Evolutionary conservation across 2,797 vertebrate species (phyloP), one percentile per base, ranked within the genome.

Genomic region (Catostomus latipinnis): DNA sequence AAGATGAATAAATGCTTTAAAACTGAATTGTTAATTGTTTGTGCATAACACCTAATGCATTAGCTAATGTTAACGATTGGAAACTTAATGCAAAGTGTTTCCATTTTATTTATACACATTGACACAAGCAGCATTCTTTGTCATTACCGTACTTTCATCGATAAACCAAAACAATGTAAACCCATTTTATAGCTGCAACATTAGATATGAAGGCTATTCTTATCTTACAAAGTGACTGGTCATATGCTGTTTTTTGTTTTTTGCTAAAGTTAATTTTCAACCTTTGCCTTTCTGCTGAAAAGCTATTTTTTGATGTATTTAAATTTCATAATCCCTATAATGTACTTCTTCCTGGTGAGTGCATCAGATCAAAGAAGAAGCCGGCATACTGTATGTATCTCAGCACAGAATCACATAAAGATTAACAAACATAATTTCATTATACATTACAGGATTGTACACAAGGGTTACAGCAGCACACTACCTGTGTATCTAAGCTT

Each of bases 351-450:
- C 90, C 89, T 90, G 85, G 87, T 80, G 88, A 90, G 85, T 81
- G 89, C 85, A 89, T 81, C 6, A 91, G 89, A 94, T 94, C 90
- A 94, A 93, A 94, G 89, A 71, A 50, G 84, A 78, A 71, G 88
- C 83, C 78, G 83, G 76, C 89, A 84, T 88, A 22, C 22, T 18
- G 16, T 18, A 18, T 22, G 22, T 22, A 2, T 22, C 22, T 22
- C 22, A 22, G 89, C 84, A 83, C 91, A 86, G 88, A 91, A 91
- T 91, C 87, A 89, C 83, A 87, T 85, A 83, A 79, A 88, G 88
- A 92, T 93, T 91, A 91, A 77, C 78, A 85, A 86, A 88, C 76
- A 91, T 90, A 86, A 89, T 89, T 91, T 84, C 87, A 86, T 85
- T 78, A 82, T 89, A 73, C 85, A 71, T 87, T 83, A 88, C 73